Base-by-base conservation (phyloP, 2,888 invertebrate genomes). In the Griposia aprilina region DNA sequence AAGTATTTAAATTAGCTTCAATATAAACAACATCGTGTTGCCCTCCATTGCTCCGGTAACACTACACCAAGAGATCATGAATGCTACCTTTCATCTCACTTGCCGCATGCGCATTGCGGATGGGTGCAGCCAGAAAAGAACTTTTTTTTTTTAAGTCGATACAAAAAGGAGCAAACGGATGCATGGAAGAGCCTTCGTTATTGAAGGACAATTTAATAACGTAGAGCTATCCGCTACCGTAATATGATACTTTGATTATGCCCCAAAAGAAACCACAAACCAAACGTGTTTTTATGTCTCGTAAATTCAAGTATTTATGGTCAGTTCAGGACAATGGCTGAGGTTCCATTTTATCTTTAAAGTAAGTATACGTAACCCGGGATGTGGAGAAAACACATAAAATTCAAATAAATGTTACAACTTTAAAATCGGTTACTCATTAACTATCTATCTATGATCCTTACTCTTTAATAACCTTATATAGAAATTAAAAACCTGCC, bases 41-140 rank as follows among this genome's bases (percentile, higher is more conserved):
- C 91, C 91, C 90, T 90, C 90, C 85, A 80, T 86, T 89, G 86
- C 86, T 88, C 90, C 89, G 88, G 95, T 95, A 96, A 96, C 92
- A 91, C 92, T 91, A 96, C 92, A 95, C 95, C 91, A 88, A 88
- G 88, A 77, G 91, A 90, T 92, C 92, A 93, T 95, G 95, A 95
- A 95, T 88, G 93, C 90, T 91, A 94, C 95, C 96, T 96, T 95
- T 96, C 95, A 96, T 94, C 94, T 92, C 92, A 90, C 88, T 92
- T 92, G 92, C 90, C 94, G 93, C 93, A 94, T 95, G 85, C 94
- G 93, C 93, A 94, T 95, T 86, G 84, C 78, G 89, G 87, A 91
- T 92, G 92, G 92, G 92, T 92, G 93, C 90, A 89, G 82, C 75
- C 78, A 62, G 88, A 90, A 90, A 91, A 91, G 0, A 17, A 36